A percentile compares a stretch with the other conserved stretches of the same genome.
Evolutionary conservation across 2,113 vertebrate species (phyloP).

Genomic region (Terrapene triunguis): DNA sequence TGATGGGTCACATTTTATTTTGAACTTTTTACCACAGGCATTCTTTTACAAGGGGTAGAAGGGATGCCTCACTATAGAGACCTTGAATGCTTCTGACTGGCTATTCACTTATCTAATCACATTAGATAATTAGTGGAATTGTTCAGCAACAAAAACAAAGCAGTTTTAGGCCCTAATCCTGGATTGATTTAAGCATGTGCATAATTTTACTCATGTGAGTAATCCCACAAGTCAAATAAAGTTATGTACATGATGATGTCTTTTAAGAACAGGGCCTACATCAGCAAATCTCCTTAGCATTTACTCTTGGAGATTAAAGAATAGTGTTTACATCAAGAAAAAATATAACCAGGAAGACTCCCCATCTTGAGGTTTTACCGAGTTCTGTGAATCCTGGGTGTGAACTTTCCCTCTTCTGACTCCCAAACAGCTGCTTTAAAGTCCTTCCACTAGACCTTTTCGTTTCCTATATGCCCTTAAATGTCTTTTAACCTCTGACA

Average conservation of each 20-base stretch:
- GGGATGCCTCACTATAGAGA: not conserved
- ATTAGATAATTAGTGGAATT: not conserved
- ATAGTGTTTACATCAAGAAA: not conserved
- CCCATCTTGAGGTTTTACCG: not conserved
- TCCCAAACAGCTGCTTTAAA: not conserved
- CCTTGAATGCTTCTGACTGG: not conserved
- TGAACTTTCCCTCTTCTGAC: not conserved
- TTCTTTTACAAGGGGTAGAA: not conserved
- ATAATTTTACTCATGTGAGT: not conserved
- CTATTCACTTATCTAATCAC: not conserved
- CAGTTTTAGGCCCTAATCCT: accelerated
- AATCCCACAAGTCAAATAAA: not conserved
- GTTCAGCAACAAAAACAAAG: not conserved
- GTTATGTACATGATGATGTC: not conserved
- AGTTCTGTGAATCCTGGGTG: not conserved
- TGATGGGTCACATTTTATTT: not conserved
- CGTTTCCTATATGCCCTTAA: not conserved
- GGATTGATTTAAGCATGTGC: not conserved
- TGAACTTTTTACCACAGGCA: not conserved
- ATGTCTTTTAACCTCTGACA: not conserved
- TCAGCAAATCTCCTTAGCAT: not conserved
- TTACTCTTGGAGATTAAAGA: not conserved
- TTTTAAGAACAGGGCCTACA: not conserved
- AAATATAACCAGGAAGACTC: not conserved
- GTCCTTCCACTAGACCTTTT: not conserved